Conservation (phyloP, 2,888 invertebrate genomes). For the Eledone cirrhosa region DNA sequence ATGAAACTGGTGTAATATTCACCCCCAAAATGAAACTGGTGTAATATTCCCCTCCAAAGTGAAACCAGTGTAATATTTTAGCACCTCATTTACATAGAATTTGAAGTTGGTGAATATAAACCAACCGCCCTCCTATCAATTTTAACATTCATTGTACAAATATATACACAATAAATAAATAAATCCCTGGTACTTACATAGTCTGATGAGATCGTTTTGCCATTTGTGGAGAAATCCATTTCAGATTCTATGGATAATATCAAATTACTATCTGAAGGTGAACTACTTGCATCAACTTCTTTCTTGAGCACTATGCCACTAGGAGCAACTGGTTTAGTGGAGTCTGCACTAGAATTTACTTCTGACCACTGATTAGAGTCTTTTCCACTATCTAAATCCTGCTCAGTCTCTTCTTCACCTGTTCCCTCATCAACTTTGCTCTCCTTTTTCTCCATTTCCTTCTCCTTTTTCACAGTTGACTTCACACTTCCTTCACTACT, state of each 20-base stretch:
- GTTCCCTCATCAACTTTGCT: not conserved
- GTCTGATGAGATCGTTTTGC: not conserved
- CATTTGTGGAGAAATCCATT: not conserved
- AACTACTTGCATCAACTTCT: conserved; percentile 3
- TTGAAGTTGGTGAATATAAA: no score
- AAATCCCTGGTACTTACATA: not conserved
- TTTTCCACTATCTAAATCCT: not conserved
- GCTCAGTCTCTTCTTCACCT: no score
- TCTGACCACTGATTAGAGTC: not conserved
- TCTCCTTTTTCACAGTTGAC: not conserved
- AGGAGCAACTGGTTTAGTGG: not conserved
- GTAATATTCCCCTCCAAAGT: no score
- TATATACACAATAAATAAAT: not conserved
- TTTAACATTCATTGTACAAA: no score
- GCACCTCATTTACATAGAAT: no score
- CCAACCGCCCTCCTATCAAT: no score
- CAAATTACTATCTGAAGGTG: not conserved
- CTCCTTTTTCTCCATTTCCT: not conserved
- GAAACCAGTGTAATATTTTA: no score
- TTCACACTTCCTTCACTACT: not conserved
- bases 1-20: no score
- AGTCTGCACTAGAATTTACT: not conserved
- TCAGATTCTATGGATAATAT: not conserved
- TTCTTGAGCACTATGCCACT: not conserved
- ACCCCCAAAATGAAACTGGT: no score